phyloP scores from a whole-genome alignment of 35 echinoderm and acorn worm genomes.

The Nesometra sesokonis region DNA sequence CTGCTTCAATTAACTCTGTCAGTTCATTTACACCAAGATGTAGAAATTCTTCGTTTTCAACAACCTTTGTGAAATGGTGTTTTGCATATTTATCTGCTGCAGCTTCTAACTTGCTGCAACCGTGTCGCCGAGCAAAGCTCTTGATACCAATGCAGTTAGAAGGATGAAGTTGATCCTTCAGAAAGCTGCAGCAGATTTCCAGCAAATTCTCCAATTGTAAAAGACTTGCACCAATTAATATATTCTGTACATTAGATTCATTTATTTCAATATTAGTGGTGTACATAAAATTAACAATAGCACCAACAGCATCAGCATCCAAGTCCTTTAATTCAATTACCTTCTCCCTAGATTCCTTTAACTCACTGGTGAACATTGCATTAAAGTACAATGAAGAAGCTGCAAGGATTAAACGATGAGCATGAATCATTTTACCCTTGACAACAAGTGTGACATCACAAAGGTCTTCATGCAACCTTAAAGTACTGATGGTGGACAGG shows the following conservation, averaged over 20 bases:
- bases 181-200: slow-evolving; percentile 54
- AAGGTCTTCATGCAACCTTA: slow-evolving; percentile 7
- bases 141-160: slow-evolving; percentile 74
- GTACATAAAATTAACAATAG: slow-evolving; percentile 82
- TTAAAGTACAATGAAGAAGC: slow-evolving; percentile 90
- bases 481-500: neutral
- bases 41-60: slow-evolving; percentile 81
- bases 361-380: slow-evolving; percentile 94
- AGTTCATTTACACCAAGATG: slow-evolving; percentile 52
- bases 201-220: slow-evolving; percentile 75
- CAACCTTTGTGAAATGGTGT: slow-evolving; percentile 74
- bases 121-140: slow-evolving; percentile 45
- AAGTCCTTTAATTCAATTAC: slow-evolving; percentile 47
- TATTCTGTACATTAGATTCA: slow-evolving; percentile 70
- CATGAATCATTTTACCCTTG: slow-evolving; percentile 44
- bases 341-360: slow-evolving; percentile 59
- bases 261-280: slow-evolving; percentile 55
- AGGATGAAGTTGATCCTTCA: slow-evolving; percentile 57
- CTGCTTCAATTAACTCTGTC: slow-evolving; percentile 52
- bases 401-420: slow-evolving; percentile 73
- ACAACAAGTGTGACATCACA: slow-evolving; percentile 82
- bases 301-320: slow-evolving; percentile 48
- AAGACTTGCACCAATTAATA: slow-evolving; percentile 66
- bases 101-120: slow-evolving; percentile 69
- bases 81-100: slow-evolving; percentile 47